Percentiles rank a stretch among this genome's conserved stretches.
Conservation (phyloP, 1,140 invertebrate genomes). For the Papilio polyxenes region DNA sequence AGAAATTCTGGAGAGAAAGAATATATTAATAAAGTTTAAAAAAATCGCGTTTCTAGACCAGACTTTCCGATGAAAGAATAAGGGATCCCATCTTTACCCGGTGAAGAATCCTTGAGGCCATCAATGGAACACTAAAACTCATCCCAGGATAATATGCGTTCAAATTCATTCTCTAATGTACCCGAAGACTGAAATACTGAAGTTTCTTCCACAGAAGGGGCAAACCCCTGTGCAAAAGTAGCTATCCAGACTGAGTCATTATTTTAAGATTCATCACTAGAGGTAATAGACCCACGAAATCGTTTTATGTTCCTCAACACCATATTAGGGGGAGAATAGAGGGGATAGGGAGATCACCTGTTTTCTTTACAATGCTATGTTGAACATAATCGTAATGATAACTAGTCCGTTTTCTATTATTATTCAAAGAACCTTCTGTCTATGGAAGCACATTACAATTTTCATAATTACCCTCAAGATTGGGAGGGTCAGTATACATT, state of each 20-base stretch:
- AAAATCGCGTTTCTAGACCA: no score
- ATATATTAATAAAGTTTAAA: no score
- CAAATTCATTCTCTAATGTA: background rate
- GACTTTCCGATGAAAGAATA: background rate
- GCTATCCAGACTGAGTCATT: no score
- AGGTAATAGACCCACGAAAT: no score
- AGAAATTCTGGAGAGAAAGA: no score
- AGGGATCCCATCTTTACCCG: background rate
- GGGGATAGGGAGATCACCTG: background rate
- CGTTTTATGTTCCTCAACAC: no score
- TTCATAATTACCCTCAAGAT: background rate
- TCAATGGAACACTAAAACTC: background rate
- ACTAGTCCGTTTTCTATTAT: background rate
- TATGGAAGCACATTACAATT: background rate
- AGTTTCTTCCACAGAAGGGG: no score
- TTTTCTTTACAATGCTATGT: background rate
- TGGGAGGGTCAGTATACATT: background rate
- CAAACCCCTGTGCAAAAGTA: no score
- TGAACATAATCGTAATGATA: background rate
- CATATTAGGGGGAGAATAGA: background rate
- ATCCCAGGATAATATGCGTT: background rate
- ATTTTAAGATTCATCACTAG: background rate
- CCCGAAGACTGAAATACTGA: background rate
- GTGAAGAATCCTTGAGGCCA: background rate
- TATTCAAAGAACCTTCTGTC: background rate